These are phyloP conservation scores for Mormyrus iriodes DNA, from an alignment of 2,113 vertebrate genomes.

Conservation along the genomic window DNA sequence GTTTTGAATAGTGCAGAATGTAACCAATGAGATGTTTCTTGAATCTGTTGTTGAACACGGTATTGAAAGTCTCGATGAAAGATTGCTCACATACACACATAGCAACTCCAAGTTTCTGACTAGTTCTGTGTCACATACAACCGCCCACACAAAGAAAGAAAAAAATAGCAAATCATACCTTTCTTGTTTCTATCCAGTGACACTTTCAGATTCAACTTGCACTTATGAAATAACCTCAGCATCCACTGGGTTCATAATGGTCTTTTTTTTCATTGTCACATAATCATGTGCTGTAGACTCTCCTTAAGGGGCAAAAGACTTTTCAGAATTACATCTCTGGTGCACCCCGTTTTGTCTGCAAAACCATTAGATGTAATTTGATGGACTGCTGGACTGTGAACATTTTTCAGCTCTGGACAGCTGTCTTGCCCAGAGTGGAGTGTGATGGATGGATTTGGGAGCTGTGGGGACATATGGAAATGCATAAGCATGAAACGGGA, in stretches of 20 bases:
- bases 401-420: constrained; percentile 54
- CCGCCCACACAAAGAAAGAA: neutral
- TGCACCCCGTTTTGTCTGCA: constrained; percentile 46
- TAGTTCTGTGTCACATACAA: constrained; percentile 4
- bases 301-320: constrained; percentile 20
- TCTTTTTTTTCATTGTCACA: neutral
- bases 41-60: neutral
- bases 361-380: constrained; percentile 63
- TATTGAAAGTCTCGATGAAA: neutral
- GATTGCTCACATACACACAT: neutral
- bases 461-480: constrained; percentile 59
- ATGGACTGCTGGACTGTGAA: constrained; percentile 67
- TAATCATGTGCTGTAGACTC: constrained; percentile 13
- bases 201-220: neutral
- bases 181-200: neutral
- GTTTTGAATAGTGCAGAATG: neutral
- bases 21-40: neutral
- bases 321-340: constrained; percentile 18
- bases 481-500: constrained; percentile 32
- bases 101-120: constrained; percentile 6
- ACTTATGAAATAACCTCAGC: constrained; percentile 12
- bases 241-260: neutral
- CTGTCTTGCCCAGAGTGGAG: constrained; percentile 57
- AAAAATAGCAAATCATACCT: neutral
- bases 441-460: constrained; percentile 58